phyloP scores from a whole-genome alignment of 2,113 vertebrate genomes.

The Colius striatus region DNA sequence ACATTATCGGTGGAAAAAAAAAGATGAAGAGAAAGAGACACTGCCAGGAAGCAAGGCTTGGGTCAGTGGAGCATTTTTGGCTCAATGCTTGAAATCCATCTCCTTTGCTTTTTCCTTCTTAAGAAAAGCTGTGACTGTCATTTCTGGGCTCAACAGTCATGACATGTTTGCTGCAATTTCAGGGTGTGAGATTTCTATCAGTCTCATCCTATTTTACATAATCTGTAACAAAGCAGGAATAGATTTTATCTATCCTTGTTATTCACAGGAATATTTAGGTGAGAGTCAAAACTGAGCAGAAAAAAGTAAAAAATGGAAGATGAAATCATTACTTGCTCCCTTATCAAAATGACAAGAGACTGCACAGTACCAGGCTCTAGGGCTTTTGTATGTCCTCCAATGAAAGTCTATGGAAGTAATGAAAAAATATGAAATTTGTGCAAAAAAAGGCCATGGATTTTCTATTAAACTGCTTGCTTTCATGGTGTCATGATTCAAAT shows the following conservation, averaged over 20 bases:
- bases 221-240: neutral
- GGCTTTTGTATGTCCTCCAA: neutral
- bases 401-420: neutral
- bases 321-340: rapidly evolving
- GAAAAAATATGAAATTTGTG: neutral
- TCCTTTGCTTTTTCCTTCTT: neutral
- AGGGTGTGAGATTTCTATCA: neutral
- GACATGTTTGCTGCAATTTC: neutral
- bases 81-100: neutral
- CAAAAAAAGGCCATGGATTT: neutral
- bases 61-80: neutral
- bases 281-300: neutral
- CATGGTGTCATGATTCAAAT: neutral
- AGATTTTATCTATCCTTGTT: neutral
- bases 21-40: neutral
- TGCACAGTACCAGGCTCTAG: neutral
- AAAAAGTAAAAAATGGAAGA: neutral
- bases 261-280: neutral
- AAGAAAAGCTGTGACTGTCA: neutral
- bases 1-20: neutral
- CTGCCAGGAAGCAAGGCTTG: neutral
- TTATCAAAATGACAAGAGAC: neutral
- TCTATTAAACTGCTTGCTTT: neutral
- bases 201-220: neutral
- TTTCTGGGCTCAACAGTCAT: neutral